Evolutionary conservation across 53 echinoderm and acorn worm species (phyloP).

Genomic region (Echinometra lucunter): DNA sequence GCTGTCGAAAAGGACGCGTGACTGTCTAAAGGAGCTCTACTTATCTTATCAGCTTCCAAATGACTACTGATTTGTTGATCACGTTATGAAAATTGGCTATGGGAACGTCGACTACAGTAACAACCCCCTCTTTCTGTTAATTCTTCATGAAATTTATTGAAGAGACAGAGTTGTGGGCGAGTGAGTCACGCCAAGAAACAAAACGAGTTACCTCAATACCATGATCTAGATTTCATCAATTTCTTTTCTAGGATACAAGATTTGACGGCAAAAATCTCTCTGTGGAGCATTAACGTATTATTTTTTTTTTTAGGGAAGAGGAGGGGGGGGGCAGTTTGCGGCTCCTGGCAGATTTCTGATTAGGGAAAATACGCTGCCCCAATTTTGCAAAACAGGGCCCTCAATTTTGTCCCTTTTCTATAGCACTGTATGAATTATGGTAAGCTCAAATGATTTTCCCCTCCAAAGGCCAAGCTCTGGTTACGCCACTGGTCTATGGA

Average conservation of each 20-base stretch:
- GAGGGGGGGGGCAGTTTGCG: too few species aligned
- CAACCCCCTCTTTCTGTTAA: background rate
- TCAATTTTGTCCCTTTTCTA: too few species aligned
- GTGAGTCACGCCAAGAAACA: slow-evolving; percentile 17
- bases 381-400: too few species aligned
- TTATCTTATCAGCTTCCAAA: background rate
- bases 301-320: too few species aligned
- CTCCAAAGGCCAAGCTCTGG: too few species aligned
- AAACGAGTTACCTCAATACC: slow-evolving; percentile 15
- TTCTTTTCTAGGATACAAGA: background rate
- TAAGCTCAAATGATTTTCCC: too few species aligned
- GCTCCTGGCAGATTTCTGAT: too few species aligned
- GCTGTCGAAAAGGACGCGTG: background rate
- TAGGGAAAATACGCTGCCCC: too few species aligned
- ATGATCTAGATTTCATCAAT: slow-evolving; percentile 9
- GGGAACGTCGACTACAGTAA: background rate
- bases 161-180: background rate
- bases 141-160: slow-evolving; percentile 1
- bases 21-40: background rate
- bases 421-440: too few species aligned
- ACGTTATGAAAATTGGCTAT: background rate
- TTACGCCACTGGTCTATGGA: too few species aligned
- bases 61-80: background rate
- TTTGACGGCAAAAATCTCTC: background rate
- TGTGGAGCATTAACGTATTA: too few species aligned